A percentile compares a stretch with the other conserved stretches of the same genome.
phyloP scores from a whole-genome alignment of 2,113 vertebrate species.

The Melanocharis versteri region DNA sequence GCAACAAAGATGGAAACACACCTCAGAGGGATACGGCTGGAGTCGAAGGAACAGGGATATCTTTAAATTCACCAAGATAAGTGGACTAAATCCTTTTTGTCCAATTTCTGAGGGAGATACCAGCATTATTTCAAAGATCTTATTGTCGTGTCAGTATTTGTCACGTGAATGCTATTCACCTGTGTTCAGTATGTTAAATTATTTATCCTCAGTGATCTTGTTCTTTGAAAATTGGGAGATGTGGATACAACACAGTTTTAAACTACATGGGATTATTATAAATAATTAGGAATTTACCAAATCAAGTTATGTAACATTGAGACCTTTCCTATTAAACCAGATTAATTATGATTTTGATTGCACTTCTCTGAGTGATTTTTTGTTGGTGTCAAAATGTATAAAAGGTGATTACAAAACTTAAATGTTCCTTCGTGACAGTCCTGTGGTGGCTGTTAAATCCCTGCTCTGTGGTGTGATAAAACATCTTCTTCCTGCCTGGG shows the following conservation, averaged over 20 bases:
- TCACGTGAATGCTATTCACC: not conserved
- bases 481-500: not conserved
- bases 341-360: not conserved
- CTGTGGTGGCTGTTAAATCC: not conserved
- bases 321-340: not conserved
- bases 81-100: not conserved
- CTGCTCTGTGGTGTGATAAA: not conserved
- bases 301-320: not conserved
- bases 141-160: not conserved
- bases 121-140: not conserved
- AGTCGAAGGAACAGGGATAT: not conserved
- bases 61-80: not conserved
- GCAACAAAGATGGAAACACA: conserved; percentile 23
- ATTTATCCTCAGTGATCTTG: not conserved
- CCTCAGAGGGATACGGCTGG: not conserved
- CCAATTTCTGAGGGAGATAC: not conserved
- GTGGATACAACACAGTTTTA: not conserved
- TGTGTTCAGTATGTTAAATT: not conserved
- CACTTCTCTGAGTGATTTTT: not conserved
- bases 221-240: not conserved
- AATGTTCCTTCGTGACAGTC: not conserved
- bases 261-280: not conserved
- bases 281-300: not conserved
- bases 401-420: not conserved
- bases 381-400: not conserved